Evolutionary conservation across 2,797 vertebrate species (phyloP), one percentile per base, ranked within the genome.

Genomic region (Craterocephalus amniculus): DNA sequence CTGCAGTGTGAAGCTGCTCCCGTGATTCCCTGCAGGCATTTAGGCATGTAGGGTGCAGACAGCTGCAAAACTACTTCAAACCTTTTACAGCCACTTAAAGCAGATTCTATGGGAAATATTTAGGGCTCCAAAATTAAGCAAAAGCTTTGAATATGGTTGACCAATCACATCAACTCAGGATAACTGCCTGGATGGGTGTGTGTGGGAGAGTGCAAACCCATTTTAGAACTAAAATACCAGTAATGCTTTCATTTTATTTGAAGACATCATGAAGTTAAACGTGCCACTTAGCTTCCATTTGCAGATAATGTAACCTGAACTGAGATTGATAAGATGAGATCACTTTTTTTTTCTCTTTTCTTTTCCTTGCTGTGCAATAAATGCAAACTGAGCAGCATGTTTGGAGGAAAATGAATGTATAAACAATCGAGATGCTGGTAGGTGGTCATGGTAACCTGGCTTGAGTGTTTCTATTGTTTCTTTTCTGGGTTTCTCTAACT

Each of bases 371-470:
- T 9, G 34, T 48, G 63, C 58, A 67, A 75, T 78, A 77, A 78
- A 76, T 24, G 32, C 24, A 20, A n/a, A 18, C 20, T 8, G 31
- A 67, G 32, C 38, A 74, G 72, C 76, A 55, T 54, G 52, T 61
- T 56, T 77, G 63, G 57, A 76, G 69, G 22, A 32, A 67, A 63
- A 74, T 7, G 1, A 35, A 26, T 20, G 31, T 55, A 35, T 31
- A 60, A 75, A 81, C 58, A 49, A 31, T 11, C 5, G 65, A 48
- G 55, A 60, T 22, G 26, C 59, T 2, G 26, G 36, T 77, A 70
- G 67, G 78, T 83, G 83, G 78, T 81, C 52, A 1, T 10, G 10
- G 32, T 58, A 68, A 83, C 64, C 64, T 36, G 31, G 27, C 70
- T 63, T 54, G 64, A 69, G 61, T 36, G 60, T 67, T 75, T 73